Evolutionary conservation across 2,888 invertebrate genomes (phyloP), one percentile per base, ranked within the genome.

Genomic region (Ametastegia equiseti): DNA sequence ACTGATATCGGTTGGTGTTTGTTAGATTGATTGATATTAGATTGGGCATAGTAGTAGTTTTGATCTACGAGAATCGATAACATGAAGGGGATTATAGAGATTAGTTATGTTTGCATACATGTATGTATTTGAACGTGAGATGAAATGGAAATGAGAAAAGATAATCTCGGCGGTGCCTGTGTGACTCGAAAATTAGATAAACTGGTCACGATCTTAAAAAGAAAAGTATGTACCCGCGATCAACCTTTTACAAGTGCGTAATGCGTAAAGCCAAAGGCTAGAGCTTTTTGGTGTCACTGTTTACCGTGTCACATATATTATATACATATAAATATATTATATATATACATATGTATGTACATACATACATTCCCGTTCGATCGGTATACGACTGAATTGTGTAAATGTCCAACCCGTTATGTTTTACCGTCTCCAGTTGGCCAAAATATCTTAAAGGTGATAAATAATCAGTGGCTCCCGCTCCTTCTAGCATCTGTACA

Each of bases 361-460:
- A 54, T n/a, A 54, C 15, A 50, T 60, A 23, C 19, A 69, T 67
- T 67, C 36, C 67, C 67, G 67, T 67, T 67, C 67, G 67, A 67
- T 67, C 23, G 54, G 54, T 69, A 45, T 69, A 67, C 65, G 50
- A 54, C 23, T 33, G 54, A 75, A 75, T 75, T 75, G 75, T 75
- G 75, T 75, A 75, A 75, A 75, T 75, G 36, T 54, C 54, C 75
- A 75, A 75, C 50, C 75, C 75, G 75, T 75, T 75, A 75, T 75
- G 54, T 75, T 54, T 75, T 54, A 50, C 75, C 50, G 36, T 75
- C 36, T 33, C 9, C 54, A 36, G 50, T 75, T 36, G 75, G 23
- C 75, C 50, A 75, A 75, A 75, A 75, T 54, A 75, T 75, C 36
- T 75, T 39, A n/a, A 75, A 75, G 75, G 75, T 54, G 75, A 75